Conservation (phyloP, 2,797 vertebrate species). For the Urocyon cinereoargenteus region DNA sequence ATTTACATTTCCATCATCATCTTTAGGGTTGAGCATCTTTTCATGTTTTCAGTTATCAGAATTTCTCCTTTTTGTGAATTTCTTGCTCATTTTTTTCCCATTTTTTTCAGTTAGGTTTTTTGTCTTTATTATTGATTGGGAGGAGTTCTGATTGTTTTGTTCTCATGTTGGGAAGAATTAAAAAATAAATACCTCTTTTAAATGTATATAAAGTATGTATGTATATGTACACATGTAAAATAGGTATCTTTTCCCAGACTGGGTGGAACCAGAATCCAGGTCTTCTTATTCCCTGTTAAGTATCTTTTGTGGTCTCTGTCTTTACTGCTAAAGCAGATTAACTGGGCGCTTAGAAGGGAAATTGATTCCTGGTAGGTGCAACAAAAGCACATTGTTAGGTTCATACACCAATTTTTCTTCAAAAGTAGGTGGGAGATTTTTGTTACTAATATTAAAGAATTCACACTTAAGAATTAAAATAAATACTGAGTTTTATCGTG, state of each 20-base stretch:
- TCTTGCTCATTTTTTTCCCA: neutral
- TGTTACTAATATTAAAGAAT: neutral
- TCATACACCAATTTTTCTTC: neutral
- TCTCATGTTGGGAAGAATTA: neutral
- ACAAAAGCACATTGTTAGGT: neutral
- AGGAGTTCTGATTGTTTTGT: neutral
- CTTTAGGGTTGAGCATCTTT: neutral
- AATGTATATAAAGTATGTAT: neutral
- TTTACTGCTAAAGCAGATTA: conserved; percentile 4
- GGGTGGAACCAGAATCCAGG: neutral
- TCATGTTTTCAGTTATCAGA: neutral
- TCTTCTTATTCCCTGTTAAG: neutral
- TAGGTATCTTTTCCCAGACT: neutral
- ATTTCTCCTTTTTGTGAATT: neutral
- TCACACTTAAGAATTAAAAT: neutral
- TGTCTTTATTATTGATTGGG: neutral
- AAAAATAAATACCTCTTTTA: neutral
- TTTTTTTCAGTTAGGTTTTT: neutral
- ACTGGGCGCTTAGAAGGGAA: neutral
- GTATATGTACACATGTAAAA: neutral
- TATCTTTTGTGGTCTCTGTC: neutral
- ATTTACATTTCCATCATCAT: conserved; percentile 13
- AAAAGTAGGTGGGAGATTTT: neutral
- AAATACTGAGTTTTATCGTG: neutral
- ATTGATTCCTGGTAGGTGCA: neutral